phyloP scores from a whole-genome alignment of 2,113 vertebrate genomes.

The Misgurnus mizolepis region DNA sequence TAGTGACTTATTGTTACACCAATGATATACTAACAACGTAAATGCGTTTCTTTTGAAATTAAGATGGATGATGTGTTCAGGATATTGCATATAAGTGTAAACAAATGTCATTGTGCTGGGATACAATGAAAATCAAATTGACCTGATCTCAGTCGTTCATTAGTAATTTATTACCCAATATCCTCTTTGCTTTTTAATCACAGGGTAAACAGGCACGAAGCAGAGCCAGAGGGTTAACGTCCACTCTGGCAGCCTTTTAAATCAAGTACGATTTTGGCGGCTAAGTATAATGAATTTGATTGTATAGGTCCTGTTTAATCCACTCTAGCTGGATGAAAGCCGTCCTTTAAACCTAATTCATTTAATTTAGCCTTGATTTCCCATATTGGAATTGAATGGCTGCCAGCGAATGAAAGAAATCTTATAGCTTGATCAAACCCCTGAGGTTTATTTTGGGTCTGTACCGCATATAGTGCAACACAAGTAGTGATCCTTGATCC shows the following conservation, averaged over 20 bases:
- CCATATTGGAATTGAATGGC: slow-evolving; percentile 58
- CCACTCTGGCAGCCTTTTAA: slow-evolving; percentile 59
- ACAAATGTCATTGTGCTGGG: neutral
- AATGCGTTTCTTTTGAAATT: neutral
- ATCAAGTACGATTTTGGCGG: slow-evolving; percentile 60
- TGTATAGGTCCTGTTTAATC: slow-evolving; percentile 58
- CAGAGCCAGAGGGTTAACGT: slow-evolving; percentile 24
- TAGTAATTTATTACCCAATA: slow-evolving; percentile 44
- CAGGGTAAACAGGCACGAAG: slow-evolving; percentile 43
- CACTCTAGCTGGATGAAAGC: slow-evolving; percentile 63
- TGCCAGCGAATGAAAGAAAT: slow-evolving; percentile 25
- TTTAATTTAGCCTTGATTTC: slow-evolving; percentile 56
- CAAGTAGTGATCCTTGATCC: neutral
- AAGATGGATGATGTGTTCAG: neutral
- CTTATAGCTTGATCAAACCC: slow-evolving; percentile 6
- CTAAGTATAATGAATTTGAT: slow-evolving; percentile 58
- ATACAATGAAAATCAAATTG: slow-evolving; percentile 53
- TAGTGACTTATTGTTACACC: neutral
- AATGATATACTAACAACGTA: neutral
- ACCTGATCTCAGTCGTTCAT: slow-evolving; percentile 48
- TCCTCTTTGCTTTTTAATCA: slow-evolving; percentile 48
- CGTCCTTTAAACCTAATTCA: slow-evolving; percentile 63
- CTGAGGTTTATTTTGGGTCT: slow-evolving; percentile 2
- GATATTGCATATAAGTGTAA: neutral
- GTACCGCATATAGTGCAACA: neutral